These are phyloP conservation scores for Chlorodrepanis virens DNA, from an alignment of 2,113 vertebrate genomes.

Conservation along the genomic window DNA sequence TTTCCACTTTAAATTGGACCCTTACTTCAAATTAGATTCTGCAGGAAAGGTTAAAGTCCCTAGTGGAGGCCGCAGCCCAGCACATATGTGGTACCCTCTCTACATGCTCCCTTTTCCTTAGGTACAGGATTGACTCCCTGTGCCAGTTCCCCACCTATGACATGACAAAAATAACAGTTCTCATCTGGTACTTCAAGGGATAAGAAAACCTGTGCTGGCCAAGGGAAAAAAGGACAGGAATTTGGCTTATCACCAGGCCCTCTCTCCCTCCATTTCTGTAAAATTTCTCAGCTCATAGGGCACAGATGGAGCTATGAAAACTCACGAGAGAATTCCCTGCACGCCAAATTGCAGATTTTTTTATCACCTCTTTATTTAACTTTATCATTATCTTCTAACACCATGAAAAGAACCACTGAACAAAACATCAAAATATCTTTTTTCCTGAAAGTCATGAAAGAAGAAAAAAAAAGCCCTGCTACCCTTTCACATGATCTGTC, in stretches of 20 bases:
- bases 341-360: neutral
- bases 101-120: neutral
- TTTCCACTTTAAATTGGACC: neutral
- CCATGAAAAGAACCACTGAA: accelerated
- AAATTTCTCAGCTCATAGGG: neutral
- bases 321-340: neutral
- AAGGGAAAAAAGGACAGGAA: neutral
- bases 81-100: neutral
- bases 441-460: neutral
- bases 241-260: neutral
- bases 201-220: neutral
- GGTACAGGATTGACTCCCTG: neutral
- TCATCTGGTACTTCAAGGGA: neutral
- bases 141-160: neutral
- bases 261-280: neutral
- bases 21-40: neutral
- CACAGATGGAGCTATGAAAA: neutral
- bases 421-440: neutral
- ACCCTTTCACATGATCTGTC: neutral
- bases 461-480: neutral
- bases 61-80: no score
- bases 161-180: neutral
- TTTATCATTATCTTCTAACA: neutral
- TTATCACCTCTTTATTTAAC: neutral
- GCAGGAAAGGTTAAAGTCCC: neutral